Percentiles rank a stretch among this genome's conserved stretches.
Conservation (phyloP, 2,797 vertebrate species). For the Sylvia borin region DNA sequence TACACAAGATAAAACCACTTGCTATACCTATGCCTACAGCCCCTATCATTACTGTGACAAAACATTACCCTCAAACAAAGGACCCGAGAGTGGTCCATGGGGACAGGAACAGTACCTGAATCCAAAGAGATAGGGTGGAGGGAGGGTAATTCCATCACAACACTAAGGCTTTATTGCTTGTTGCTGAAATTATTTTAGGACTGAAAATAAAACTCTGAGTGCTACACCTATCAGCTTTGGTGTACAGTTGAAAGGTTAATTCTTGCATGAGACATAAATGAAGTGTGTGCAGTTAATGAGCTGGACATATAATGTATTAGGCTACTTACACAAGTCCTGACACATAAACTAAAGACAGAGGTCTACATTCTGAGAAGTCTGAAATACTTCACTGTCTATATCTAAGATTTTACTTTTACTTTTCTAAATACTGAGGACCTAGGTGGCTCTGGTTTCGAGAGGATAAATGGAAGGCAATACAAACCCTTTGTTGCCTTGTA, state of each 20-base stretch:
- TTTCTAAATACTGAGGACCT: neutral
- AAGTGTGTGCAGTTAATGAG: neutral
- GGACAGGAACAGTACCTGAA: neutral
- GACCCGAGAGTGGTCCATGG: neutral
- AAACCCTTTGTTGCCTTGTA: neutral
- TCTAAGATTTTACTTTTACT: neutral
- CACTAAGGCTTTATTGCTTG: neutral
- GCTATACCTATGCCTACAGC: neutral
- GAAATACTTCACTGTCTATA: neutral
- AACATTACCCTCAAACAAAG: neutral
- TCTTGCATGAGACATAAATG: neutral
- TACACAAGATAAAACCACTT: conserved; percentile 30
- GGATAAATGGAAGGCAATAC: neutral
- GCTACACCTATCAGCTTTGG: neutral
- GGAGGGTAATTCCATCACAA: neutral
- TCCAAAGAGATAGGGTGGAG: neutral
- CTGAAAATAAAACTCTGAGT: neutral
- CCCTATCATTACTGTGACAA: neutral
- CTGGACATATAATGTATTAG: neutral
- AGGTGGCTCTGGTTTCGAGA: neutral
- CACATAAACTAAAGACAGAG: neutral
- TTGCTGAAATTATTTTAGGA: neutral
- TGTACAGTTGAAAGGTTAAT: neutral
- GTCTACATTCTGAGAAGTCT: neutral
- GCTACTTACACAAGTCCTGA: neutral